A percentile compares a stretch with the other conserved stretches of the same genome.
Conservation (phyloP, 2,888 invertebrate species). For the Deladenus siricidicola region DNA sequence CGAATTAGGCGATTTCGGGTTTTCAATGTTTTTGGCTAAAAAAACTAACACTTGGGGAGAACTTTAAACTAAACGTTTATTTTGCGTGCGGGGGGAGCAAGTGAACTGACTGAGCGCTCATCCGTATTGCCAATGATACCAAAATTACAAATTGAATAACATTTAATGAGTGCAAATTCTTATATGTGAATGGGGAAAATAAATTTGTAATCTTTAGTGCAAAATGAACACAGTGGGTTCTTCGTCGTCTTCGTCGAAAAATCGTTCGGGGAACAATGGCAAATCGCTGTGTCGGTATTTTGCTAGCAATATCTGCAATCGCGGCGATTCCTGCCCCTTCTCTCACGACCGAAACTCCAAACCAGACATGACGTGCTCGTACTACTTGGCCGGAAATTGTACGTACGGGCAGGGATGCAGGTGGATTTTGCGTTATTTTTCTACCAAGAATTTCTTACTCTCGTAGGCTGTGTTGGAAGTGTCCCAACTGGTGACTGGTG, state of each 20-base stretch:
- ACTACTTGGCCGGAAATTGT: conserved; percentile 36
- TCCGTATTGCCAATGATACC: too few species aligned
- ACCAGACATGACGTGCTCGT: conserved; percentile 34
- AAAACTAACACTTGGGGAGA: background rate
- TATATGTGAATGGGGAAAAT: too few species aligned
- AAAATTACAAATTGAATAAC: too few species aligned
- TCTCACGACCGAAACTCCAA: conserved; percentile 31
- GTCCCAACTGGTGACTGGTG: too few species aligned
- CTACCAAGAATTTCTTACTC: background rate
- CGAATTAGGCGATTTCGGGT: too few species aligned
- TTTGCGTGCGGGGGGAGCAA: background rate
- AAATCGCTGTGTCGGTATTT: conserved; percentile 33
- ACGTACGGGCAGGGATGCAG: conserved; percentile 37
- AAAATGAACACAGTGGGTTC: background rate
- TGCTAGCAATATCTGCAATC: conserved; percentile 31
- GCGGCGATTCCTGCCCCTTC: conserved; percentile 26
- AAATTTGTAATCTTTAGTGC: too few species aligned
- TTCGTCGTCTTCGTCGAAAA: background rate
- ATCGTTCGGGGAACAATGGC: background rate
- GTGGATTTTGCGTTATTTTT: conserved; percentile 14
- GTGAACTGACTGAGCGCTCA: too few species aligned
- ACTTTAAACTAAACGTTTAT: background rate
- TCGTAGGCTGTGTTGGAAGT: too few species aligned
- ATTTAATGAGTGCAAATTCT: too few species aligned
- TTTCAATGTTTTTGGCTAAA: background rate